Base-by-base conservation (phyloP, 2,797 vertebrate genomes). In the Characodon lateralis region DNA sequence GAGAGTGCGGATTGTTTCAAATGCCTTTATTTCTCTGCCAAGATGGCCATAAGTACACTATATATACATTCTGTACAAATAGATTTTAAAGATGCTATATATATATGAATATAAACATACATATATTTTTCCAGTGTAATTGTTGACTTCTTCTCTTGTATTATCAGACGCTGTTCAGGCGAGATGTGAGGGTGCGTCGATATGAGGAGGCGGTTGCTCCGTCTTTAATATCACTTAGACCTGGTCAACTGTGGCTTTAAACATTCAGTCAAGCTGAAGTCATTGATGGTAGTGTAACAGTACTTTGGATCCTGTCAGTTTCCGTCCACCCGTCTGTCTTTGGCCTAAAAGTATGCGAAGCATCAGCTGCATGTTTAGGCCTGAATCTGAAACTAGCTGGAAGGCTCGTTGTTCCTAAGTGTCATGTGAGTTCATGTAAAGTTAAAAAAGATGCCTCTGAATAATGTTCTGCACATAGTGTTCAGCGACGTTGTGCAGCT, bases 41-140 rank as follows among this genome's bases (percentile, higher is more conserved):
- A 89, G 87, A 95, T 92, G 95, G 95, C 95, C 95, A 94, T 94
- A 94, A 93, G 92, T 94, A 94, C 94, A 95, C 92, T 89, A 92
- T 95, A 94, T 95, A 95, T 95, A 95, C 94, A 94, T 95, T 94
- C 92, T 96, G 95, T 96, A 96, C 93, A 93, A 94, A 95, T 94
- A 94, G 91, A 94, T 94, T 93, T 94, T 92, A 94, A 94, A 95
- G 93, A 94, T 92, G 90, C 90, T 95, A 95, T 96, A 83, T 79
- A 83, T 79, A 83, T 80, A 83, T 76, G 93, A 95, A 95, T 95
- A 95, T 94, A 95, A 94, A 95, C 95, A 95, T 94, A 95, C 93
- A 92, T 96, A 95, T 96, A 96, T 96, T 96, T 96, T 96, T 96
- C 91, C 95, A 96, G 95, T 95, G 95, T 96, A 95, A 93, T 95